Percentiles rank a stretch among this genome's conserved stretches.
These are phyloP conservation scores for Trididemnum miniatum DNA, from an alignment of 23 tunicate genomes.

Conservation along the genomic window DNA sequence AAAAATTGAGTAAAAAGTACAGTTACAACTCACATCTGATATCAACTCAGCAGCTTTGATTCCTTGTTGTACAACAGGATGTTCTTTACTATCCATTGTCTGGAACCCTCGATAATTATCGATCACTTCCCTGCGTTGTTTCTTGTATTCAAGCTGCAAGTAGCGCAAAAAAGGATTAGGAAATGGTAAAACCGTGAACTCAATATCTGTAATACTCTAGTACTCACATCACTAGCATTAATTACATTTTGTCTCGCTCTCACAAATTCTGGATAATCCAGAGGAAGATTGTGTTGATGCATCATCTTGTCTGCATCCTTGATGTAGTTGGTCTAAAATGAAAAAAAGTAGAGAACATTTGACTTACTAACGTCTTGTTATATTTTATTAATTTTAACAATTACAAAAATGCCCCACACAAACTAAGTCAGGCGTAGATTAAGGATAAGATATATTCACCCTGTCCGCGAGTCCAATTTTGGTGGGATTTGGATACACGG, in stretches of 20 bases:
- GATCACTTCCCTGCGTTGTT: conserved; percentile 70
- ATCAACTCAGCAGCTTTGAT: conserved; percentile 88
- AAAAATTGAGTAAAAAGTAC: too few species aligned
- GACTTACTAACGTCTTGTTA: too few species aligned
- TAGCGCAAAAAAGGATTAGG: not conserved
- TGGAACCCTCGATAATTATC: conserved; percentile 87
- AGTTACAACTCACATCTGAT: conserved; percentile 76
- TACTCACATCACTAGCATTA: conserved; percentile 84
- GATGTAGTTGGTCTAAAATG: conserved; percentile 56
- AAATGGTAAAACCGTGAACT: too few species aligned
- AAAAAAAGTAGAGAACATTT: too few species aligned
- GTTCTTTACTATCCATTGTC: conserved; percentile 80
- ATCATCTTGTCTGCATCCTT: conserved; percentile 87
- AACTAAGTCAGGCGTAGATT: too few species aligned
- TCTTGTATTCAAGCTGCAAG: conserved; percentile 64
- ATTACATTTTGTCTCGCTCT: conserved; percentile 76
- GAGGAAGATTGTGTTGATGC: conserved; percentile 85
- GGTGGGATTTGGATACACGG: too few species aligned
- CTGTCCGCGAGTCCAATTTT: too few species aligned
- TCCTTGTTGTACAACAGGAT: conserved; percentile 94
- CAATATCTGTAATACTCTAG: not conserved
- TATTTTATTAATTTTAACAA: too few species aligned
- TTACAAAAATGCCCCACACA: too few species aligned
- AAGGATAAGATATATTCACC: too few species aligned
- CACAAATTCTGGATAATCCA: conserved; percentile 90